phyloP scores from a whole-genome alignment of 2,888 invertebrate genomes.

The Limnephilus marmoratus region DNA sequence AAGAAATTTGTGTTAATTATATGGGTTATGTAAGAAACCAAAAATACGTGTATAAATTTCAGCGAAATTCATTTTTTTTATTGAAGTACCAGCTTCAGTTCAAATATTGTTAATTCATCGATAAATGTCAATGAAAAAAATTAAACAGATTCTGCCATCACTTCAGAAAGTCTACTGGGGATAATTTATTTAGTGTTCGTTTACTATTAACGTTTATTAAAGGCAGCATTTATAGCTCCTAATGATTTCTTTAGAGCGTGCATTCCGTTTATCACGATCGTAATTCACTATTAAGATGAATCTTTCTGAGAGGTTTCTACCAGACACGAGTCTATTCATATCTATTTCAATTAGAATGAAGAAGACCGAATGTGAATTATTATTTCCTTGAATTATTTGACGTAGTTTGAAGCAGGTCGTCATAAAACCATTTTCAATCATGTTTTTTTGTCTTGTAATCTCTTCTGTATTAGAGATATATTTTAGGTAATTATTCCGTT shows the following conservation, averaged over 20 bases:
- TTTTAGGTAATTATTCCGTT: too few relatives aligned
- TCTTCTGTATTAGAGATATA: too few relatives aligned
- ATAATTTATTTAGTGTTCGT: background rate
- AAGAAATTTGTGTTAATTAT: too few relatives aligned
- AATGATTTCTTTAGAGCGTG: background rate
- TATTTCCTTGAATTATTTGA: background rate
- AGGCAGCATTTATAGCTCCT: background rate
- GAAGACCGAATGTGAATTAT: background rate
- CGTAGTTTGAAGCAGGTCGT: background rate
- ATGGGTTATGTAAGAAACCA: too few relatives aligned
- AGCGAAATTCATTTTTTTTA: background rate
- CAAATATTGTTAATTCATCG: background rate
- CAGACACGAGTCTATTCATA: background rate
- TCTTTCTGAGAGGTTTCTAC: background rate
- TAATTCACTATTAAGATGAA: conserved; percentile 2
- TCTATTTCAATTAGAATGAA: background rate
- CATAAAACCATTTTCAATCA: background rate
- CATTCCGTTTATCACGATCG: background rate
- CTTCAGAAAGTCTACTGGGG: background rate
- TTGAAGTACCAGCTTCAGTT: background rate
- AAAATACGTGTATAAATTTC: too few relatives aligned
- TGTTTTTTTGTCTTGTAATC: too few relatives aligned
- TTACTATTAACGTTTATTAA: background rate
- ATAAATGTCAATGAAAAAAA: background rate
- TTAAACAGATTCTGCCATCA: too few relatives aligned